Percentiles rank a stretch among this genome's conserved stretches.
These are phyloP conservation scores for Alligator mississippiensis DNA, from an alignment of 2,113 vertebrate species.

Conservation along the genomic window DNA sequence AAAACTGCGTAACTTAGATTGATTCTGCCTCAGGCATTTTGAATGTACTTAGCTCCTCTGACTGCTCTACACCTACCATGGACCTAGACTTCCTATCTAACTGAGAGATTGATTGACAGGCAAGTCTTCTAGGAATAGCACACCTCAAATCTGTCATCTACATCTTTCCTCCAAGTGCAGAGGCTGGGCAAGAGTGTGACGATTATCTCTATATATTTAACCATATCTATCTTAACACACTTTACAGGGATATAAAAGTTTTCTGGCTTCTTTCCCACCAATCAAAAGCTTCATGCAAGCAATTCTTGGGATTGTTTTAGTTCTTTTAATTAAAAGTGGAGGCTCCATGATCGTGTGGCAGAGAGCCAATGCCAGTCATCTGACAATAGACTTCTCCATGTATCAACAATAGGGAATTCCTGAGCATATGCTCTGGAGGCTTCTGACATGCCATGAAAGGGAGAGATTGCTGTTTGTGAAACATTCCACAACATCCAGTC, in stretches of 20 bases:
- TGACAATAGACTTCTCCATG: slow-evolving; percentile 38
- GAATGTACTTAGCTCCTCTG: background rate
- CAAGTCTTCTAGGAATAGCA: background rate
- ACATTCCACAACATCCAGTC: slow-evolving; percentile 42
- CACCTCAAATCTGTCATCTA: background rate
- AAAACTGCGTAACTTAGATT: too few relatives aligned
- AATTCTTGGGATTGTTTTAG: slow-evolving; percentile 53
- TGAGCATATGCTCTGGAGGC: background rate
- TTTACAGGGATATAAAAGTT: background rate
- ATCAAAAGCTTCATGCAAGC: slow-evolving; percentile 39
- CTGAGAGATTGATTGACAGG: background rate
- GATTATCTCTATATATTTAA: background rate
- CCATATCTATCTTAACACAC: background rate
- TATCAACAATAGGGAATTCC: slow-evolving; percentile 53
- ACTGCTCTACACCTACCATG: background rate
- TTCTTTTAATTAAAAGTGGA: slow-evolving; percentile 46
- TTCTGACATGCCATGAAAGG: background rate
- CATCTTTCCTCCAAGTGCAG: background rate
- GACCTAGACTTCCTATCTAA: background rate
- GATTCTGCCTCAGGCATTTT: too few relatives aligned
- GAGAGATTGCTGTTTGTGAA: slow-evolving; percentile 49
- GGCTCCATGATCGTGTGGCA: slow-evolving; percentile 21
- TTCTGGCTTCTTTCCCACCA: background rate
- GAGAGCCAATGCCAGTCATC: slow-evolving; percentile 40
- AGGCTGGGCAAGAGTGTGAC: background rate